These are phyloP conservation scores for Campylomormyrus tamandua DNA, from an alignment of 2,113 vertebrate genomes.

Conservation along the genomic window DNA sequence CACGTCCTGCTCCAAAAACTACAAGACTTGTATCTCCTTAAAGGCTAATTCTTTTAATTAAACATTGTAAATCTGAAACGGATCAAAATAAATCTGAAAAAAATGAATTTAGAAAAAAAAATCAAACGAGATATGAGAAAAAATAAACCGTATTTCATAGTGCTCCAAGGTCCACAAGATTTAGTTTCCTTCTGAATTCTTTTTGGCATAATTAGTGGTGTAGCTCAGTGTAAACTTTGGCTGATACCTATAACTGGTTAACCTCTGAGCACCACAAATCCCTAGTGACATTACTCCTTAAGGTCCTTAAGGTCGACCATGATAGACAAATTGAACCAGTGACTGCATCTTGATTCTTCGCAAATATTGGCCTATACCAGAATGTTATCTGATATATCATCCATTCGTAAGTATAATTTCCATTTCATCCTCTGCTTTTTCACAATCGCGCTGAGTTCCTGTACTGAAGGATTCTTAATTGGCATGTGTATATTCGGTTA, in stretches of 20 bases:
- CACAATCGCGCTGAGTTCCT: too few species aligned
- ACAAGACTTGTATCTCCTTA: too few species aligned
- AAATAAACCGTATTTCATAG: not conserved
- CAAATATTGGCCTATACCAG: too few species aligned
- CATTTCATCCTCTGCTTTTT: too few species aligned
- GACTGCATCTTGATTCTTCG: not conserved
- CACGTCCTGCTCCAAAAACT: not conserved
- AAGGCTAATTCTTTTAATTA: not conserved
- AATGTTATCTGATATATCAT: not conserved
- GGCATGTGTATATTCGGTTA: not conserved
- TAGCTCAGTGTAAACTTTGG: not conserved
- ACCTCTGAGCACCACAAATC: not conserved
- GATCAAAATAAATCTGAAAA: not conserved
- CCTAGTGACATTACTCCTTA: not conserved
- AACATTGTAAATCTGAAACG: not conserved
- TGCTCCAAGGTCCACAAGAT: not conserved
- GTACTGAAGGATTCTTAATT: not conserved
- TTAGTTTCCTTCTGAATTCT: not conserved
- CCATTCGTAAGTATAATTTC: not conserved
- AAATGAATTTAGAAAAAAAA: not conserved
- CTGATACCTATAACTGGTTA: not conserved
- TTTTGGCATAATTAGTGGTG: not conserved
- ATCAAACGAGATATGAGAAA: not conserved
- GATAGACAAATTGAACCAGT: not conserved
- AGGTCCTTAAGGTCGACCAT: not conserved